These are phyloP conservation scores for Paratilapia polleni DNA, from an alignment of 2,113 vertebrate species.

Conservation along the genomic window DNA sequence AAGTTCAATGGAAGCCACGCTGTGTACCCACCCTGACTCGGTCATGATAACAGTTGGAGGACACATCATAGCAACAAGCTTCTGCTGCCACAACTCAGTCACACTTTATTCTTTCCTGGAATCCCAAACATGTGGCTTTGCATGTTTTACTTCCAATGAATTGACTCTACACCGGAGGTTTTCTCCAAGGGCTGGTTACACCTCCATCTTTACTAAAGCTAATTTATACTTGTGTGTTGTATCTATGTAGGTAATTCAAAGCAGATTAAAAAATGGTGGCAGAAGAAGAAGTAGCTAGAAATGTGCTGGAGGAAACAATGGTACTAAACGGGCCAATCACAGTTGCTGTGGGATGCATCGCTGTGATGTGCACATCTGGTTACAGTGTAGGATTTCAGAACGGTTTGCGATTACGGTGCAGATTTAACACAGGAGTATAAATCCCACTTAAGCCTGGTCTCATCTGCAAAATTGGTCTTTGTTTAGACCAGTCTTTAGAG, in stretches of 20 bases:
- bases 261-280: background rate
- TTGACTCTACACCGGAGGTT: background rate
- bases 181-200: background rate
- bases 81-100: background rate
- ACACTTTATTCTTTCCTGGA: fast-evolving
- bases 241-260: no score
- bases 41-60: no score
- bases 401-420: fast-evolving
- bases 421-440: background rate
- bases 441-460: background rate
- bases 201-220: no score
- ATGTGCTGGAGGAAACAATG: no score
- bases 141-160: background rate
- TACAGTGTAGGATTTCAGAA: background rate
- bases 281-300: background rate
- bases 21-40: no score
- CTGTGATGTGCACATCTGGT: no score
- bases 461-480: background rate
- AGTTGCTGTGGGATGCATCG: no score
- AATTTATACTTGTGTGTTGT: no score
- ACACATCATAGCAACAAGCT: background rate
- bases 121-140: background rate
- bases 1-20: no score
- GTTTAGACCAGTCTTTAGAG: no score
- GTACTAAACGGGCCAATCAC: no score